phyloP scores from a whole-genome alignment of 2,888 invertebrate genomes.

The Cinara cedri region DNA sequence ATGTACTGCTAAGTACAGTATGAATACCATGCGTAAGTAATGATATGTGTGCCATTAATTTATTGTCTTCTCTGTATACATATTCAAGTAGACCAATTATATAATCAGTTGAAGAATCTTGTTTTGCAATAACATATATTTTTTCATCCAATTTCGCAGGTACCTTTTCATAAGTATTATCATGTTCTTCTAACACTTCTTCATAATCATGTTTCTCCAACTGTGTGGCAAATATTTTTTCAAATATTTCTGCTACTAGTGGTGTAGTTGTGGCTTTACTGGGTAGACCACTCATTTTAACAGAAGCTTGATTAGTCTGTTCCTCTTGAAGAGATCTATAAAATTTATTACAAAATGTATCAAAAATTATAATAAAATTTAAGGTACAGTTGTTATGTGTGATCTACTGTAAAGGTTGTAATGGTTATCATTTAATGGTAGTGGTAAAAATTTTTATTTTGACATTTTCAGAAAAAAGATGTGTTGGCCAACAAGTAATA shows the following conservation, averaged over 20 bases:
- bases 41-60: constrained; percentile 26
- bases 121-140: constrained; percentile 39
- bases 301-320: no score
- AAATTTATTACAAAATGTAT: no score
- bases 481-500: no score
- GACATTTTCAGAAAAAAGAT: no score
- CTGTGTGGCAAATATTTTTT: constrained; percentile 78
- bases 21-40: constrained; percentile 70
- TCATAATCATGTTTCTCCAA: constrained; percentile 68
- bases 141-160: background rate
- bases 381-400: no score
- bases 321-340: no score
- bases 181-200: constrained; percentile 62
- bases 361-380: no score
- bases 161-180: constrained; percentile 62
- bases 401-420: no score
- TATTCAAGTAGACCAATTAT: constrained; percentile 32
- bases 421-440: no score
- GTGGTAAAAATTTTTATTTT: no score
- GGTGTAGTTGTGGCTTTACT: constrained; percentile 82
- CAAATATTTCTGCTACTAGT: constrained; percentile 77
- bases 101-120: background rate
- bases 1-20: constrained; percentile 80
- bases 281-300: no score
- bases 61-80: background rate